Conservation (phyloP, 2,113 vertebrate species). For the Xiphorhynchus elegans region DNA sequence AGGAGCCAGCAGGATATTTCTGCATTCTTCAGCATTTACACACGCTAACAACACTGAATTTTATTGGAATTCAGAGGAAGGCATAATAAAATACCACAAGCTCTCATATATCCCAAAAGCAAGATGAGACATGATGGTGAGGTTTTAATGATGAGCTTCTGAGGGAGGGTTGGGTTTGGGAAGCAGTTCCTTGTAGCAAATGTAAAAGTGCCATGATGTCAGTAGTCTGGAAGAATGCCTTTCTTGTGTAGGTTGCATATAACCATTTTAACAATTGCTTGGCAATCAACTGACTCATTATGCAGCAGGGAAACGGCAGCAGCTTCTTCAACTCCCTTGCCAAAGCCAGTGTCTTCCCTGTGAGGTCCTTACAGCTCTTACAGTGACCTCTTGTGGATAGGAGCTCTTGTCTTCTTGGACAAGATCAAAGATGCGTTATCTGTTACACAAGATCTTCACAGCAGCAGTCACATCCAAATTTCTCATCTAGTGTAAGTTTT, state of each 20-base stretch:
- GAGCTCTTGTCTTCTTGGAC: neutral
- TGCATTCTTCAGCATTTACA: neutral
- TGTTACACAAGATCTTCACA: neutral
- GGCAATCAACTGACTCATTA: neutral
- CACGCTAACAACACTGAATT: neutral
- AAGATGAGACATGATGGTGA: conserved; percentile 18
- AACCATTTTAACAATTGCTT: neutral
- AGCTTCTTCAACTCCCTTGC: neutral
- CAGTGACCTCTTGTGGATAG: conserved; percentile 16
- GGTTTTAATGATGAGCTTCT: neutral
- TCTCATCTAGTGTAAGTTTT: neutral
- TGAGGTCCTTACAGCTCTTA: neutral
- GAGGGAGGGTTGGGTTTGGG: conserved; percentile 1
- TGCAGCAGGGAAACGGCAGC: neutral
- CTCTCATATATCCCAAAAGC: neutral
- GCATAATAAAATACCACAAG: neutral
- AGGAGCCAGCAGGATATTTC: neutral
- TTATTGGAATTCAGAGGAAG: neutral
- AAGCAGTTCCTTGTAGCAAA: conserved; percentile 11
- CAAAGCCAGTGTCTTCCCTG: neutral
- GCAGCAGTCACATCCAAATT: neutral
- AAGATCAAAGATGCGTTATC: neutral
- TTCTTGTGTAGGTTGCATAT: neutral
- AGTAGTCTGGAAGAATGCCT: conserved; percentile 1
- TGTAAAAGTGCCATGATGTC: neutral